phyloP scores from a whole-genome alignment of 2,797 vertebrate genomes.

The Rhynchonycteris naso region DNA sequence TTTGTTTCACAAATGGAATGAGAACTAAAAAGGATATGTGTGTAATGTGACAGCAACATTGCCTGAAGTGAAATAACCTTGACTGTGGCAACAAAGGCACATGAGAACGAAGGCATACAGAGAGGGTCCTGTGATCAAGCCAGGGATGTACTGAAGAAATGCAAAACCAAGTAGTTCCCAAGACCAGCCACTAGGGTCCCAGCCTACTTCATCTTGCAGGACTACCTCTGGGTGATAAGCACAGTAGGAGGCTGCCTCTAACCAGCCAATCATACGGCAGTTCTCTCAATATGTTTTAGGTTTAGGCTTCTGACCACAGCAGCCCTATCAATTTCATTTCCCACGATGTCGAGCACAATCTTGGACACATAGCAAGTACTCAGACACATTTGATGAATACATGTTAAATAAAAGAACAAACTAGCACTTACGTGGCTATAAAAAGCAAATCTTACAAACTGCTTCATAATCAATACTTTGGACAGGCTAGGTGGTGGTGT shows the following conservation, averaged over 20 bases:
- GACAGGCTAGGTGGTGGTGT: not conserved
- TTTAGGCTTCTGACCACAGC: not conserved
- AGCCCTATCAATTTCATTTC: not conserved
- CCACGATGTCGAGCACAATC: not conserved
- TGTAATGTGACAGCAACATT: not conserved
- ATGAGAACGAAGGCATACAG: not conserved
- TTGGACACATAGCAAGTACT: not conserved
- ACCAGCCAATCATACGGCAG: not conserved
- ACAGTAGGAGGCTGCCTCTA: not conserved
- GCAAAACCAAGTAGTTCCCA: not conserved
- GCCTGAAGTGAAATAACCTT: not conserved
- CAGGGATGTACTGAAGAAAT: not conserved
- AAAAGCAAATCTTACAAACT: not conserved
- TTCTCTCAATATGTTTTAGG: not conserved
- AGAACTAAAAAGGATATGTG: not conserved
- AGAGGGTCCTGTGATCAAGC: not conserved
- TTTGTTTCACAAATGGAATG: not conserved
- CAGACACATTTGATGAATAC: not conserved
- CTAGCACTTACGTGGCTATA: not conserved
- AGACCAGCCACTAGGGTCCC: not conserved
- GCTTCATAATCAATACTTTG: not conserved
- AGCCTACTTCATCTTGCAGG: not conserved
- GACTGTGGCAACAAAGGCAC: not conserved
- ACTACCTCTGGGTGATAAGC: not conserved
- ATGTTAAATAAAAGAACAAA: conserved; percentile 11